Evolutionary conservation across 2,113 vertebrate species (phyloP), one percentile per base, ranked within the genome.

Genomic region (Butorides virescens): DNA sequence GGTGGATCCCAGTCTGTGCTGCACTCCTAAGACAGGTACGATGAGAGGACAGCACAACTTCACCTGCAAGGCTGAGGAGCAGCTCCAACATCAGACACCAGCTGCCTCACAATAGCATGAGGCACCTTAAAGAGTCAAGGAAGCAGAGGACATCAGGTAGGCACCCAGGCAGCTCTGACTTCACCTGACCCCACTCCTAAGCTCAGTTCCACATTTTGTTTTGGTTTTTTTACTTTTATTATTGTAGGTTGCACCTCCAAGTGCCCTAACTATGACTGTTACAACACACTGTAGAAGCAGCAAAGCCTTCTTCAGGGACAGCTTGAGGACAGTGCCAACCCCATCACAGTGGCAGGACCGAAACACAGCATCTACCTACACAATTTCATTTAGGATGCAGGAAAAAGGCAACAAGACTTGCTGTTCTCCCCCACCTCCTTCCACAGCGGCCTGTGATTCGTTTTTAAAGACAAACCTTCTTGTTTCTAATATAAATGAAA

Each of bases 21-120:
- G 42, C 42, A 42, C 42, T 42, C 42, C 42, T 42, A 13, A 42
- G 42, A 13, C 42, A 42, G 14, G 42, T 15, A 42, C 14, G 42
- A 42, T 13, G 14, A 42, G 46, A 55, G 18, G 37, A 27, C 0
- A 1, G 20, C n/a, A 63, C 0, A 1, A 80, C 34, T 23, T 58
- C 66, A 89, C 23, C 50, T 23, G 17, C 1, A 2, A 50, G 42
- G 61, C 22, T 5, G 1, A 47, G 7, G 7, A 68, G 47, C 47
- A 55, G 22, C 18, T 62, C 55, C 36, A 39, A 46, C 34, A 58
- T 36, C 36, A 87, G 30, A 49, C 2, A 1, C 30, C 49, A 65
- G 25, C 63, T 36, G 59, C 42, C 32, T 44, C 7, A 0, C 4
- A 3, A 37, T 3, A 55, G 26, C 18, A 32, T 11, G 30, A 66